A percentile compares a stretch with the other conserved stretches of the same genome.
Conservation (phyloP, 1,140 invertebrate species). For the Aradophagus sp. region DNA sequence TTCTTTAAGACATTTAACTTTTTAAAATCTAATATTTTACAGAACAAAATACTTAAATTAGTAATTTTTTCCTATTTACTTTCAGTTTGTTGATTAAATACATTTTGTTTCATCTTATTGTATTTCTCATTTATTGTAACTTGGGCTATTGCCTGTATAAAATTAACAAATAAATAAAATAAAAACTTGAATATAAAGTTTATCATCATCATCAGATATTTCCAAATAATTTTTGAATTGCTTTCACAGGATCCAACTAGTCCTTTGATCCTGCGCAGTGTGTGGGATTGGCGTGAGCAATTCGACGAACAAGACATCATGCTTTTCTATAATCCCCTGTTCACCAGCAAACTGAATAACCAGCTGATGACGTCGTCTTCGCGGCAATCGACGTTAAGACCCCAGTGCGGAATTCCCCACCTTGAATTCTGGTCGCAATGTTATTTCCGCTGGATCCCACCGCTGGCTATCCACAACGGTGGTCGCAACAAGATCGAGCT, state of each 20-base stretch:
- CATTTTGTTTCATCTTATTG: too few relatives aligned
- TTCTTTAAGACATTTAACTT: too few relatives aligned
- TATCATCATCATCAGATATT: too few relatives aligned
- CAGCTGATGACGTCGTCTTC: constrained; percentile 7
- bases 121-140: too few relatives aligned
- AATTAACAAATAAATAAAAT: too few relatives aligned
- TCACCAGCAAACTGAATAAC: constrained; percentile 63
- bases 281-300: constrained; percentile 91
- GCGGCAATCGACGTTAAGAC: constrained; percentile 37
- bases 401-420: constrained; percentile 73
- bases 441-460: constrained; percentile 90
- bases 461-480: constrained; percentile 86
- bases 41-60: too few relatives aligned
- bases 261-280: constrained; percentile 80
- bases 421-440: constrained; percentile 91
- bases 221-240: constrained; percentile 7
- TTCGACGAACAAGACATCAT: constrained; percentile 85
- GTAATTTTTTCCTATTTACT: too few relatives aligned
- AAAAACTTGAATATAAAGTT: too few relatives aligned
- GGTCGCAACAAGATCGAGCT: constrained; percentile 82
- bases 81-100: too few relatives aligned
- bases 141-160: too few relatives aligned
- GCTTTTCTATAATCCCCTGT: constrained; percentile 87
- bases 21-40: too few relatives aligned
- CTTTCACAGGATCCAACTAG: constrained; percentile 66